Percentiles rank a stretch among this genome's conserved stretches.
Conservation (phyloP, 2,888 invertebrate genomes). For the Nebria salina region DNA sequence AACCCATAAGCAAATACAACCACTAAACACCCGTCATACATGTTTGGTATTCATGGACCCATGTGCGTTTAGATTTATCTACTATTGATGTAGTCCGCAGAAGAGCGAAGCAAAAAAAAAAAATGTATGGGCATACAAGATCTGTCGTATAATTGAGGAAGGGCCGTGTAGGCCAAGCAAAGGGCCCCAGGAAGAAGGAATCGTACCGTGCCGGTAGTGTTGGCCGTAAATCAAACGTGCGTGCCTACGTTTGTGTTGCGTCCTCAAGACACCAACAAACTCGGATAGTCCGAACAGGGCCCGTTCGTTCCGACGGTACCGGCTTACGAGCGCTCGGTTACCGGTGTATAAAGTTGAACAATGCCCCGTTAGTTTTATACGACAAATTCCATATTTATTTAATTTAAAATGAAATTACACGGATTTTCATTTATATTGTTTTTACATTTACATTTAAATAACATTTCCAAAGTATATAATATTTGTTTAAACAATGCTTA, state of each 20-base stretch:
- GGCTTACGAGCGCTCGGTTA: constrained; percentile 16
- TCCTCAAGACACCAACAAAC: constrained; percentile 2
- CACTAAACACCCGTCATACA: background rate
- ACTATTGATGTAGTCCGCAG: constrained; percentile 33
- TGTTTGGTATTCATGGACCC: constrained; percentile 10
- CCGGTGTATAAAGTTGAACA: constrained; percentile 12
- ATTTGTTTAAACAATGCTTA: too few species aligned
- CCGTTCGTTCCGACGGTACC: constrained; percentile 19
- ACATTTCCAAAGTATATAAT: too few species aligned
- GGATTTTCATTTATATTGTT: too few species aligned
- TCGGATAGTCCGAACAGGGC: constrained; percentile 14
- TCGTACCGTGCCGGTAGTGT: constrained; percentile 25
- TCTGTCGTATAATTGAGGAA: constrained; percentile 42
- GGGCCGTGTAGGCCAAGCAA: constrained; percentile 25
- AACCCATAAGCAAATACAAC: background rate
- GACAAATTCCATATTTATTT: background rate
- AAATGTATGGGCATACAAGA: constrained; percentile 21
- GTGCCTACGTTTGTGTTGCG: constrained; percentile 4
- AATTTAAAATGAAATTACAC: background rate
- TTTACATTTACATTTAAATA: too few species aligned
- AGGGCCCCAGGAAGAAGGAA: constrained; percentile 8
- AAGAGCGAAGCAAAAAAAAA: constrained; percentile 13
- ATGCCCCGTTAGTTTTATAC: background rate
- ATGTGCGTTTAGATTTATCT: constrained; percentile 28
- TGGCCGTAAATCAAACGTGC: constrained; percentile 29